Percentiles rank a stretch among this genome's conserved stretches.
Conservation (phyloP, 2,797 vertebrate species). For the Anniella stebbinsi region DNA sequence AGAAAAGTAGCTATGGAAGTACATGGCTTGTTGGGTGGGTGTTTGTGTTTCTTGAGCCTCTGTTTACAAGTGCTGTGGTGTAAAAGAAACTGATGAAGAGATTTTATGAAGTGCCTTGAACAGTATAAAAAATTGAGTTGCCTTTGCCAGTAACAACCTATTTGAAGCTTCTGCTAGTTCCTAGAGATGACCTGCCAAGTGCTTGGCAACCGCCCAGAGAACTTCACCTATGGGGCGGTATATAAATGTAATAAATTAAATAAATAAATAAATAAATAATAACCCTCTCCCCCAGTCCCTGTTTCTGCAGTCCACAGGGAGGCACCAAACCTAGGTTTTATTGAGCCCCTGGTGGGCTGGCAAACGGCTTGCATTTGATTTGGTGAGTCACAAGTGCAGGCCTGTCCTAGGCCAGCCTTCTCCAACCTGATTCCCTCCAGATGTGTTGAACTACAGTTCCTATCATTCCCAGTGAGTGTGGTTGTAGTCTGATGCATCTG, state of each 20-base stretch:
- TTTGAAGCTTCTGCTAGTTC: constrained; percentile 45
- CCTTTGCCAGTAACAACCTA: constrained; percentile 55
- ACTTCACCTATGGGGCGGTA: too few relatives aligned
- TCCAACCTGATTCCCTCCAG: too few relatives aligned
- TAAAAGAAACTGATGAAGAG: constrained; percentile 68
- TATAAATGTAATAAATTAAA: too few relatives aligned
- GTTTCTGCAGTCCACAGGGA: constrained; percentile 36
- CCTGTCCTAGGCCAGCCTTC: not conserved
- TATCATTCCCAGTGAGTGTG: too few relatives aligned
- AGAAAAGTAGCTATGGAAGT: constrained; percentile 33
- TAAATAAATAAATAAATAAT: too few relatives aligned
- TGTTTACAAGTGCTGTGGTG: constrained; percentile 23
- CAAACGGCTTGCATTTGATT: accelerated
- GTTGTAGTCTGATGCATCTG: too few relatives aligned
- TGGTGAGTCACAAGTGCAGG: not conserved
- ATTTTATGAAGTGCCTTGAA: constrained; percentile 77
- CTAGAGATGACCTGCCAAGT: not conserved
- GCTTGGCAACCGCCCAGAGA: too few relatives aligned
- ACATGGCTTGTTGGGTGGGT: not conserved
- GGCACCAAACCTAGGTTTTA: constrained; percentile 15
- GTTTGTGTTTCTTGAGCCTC: not conserved
- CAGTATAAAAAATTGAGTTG: constrained; percentile 52
- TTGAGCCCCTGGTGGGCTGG: not conserved
- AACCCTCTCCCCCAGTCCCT: too few relatives aligned
- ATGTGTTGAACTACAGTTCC: too few relatives aligned